Base-by-base conservation (phyloP, 2,113 vertebrate species). In the Callopanchax toddi region DNA sequence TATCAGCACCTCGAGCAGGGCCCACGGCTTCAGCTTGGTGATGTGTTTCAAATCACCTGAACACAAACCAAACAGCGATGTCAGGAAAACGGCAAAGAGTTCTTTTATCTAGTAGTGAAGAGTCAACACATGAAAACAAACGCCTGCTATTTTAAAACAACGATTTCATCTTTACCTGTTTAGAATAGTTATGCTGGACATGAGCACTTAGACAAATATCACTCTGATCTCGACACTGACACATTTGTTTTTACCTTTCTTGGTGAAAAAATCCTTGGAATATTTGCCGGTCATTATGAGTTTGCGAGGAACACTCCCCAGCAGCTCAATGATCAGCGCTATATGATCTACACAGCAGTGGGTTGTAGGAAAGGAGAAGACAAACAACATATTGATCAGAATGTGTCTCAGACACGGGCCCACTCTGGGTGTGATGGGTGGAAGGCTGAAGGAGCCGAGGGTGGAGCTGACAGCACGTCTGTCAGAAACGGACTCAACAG, bases 211-310 rank as follows among this genome's bases (percentile, higher is more conserved):
- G 49, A 54, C 17, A 50, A 9, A 8, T 39, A 18, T 18, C 9
- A 39, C 43, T 17, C 10, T 2, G 40, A 26, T 34, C 65, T 23
- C 11, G 13, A 72, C 55, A 55, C 22, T 2, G 21, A 32, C 11
- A 21, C 20, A 54, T 60, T 82, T 94, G 15, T 32, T 63, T 80
- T 91, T 97, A 98, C 97, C 97, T 96, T 98, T 98, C 91, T 98
- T 98, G 93, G 94, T 96, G 95, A 99, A 99, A 94, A 99, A 97
- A 71, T 98, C 96, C 94, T 97, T 97, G 89, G 96, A 97, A 90
- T 98, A 97, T 93, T 97, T 98, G 86, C 96, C 97, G 50, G 92
- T 92, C 87, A 94, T 86, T 87, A 98, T 93, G 82, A 98, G 94
- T 89, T 97, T 97, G 87, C 95, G 95, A 91, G 96, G 97, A 90